Evolutionary conservation across 1,140 invertebrate species (phyloP), one percentile per base, ranked within the genome.

Genomic region (Uloborus diversus): DNA sequence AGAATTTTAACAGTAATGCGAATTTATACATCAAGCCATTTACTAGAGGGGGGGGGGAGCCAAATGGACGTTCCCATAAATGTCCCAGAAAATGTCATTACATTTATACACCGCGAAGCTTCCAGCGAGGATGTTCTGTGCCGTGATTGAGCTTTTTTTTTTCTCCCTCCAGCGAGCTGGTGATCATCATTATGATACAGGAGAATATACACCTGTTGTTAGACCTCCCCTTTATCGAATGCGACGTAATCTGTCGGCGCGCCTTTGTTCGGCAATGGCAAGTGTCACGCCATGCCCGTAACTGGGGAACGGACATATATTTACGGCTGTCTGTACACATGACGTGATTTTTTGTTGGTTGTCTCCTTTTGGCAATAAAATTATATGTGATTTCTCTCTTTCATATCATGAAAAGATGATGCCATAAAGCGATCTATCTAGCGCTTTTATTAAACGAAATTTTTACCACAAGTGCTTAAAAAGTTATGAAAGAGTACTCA

Each of bases 241-340:
- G 42, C 49, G 61, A 64, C 30, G 28, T 64, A 64, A 64, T 64
- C 61, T 68, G 65, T 68, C 65, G 65, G 65, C 65, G 47, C 65
- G 65, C 65, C 65, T 68, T 68, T 68, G 25, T 68, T 51, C 23
- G 37, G 17, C 27, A 20, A 68, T 68, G 65, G 65, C 30, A 30
- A 68, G 33, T 51, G 65, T 68, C 65, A 68, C 65, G 65, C 37
- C 65, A 68, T 14, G n/a, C 1, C 17, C 9, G 30, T 23, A 32
- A 25, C 7, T 47, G 20, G 3, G 35, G 20, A 14, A 25, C n/a
- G 62, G 20, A 11, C 20, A 17, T 49, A 13, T 49, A 49, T 20
- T 49, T 49, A 49, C 20, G 3, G 20, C 14, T 13, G 30, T 33
- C 20, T 61, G 57, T 32, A 14, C 13, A 20, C 14, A 30, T 11